Base-by-base conservation (phyloP, 2,797 vertebrate species). In the Pseudochaenichthys georgianus region DNA sequence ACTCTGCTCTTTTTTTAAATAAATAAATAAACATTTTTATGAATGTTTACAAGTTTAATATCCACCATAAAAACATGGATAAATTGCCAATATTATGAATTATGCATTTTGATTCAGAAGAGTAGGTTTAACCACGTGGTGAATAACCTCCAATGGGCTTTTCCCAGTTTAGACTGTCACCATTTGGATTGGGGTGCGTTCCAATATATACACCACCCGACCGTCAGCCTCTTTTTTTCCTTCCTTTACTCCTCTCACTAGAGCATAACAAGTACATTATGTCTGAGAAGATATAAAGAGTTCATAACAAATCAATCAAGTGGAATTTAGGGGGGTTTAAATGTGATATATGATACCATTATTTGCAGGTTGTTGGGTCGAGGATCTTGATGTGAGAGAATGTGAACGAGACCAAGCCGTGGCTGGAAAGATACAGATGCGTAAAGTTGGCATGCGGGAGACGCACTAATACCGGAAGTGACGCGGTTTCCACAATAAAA, bases 351-450 rank as follows among this genome's bases (percentile, higher is more conserved):
- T 55, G 19, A 1, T 0, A 0, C 5, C 13, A 13, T 54, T 0
- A 42, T 8, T 0, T 7, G 15, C 38, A 31, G 9, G 5, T 31
- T 75, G 58, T 55, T 4, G 19, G 17, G 3, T 19, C 6, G 0
- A 21, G 38, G 13, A 66, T 13, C 42, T 2, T 21, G 0, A 2
- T 4, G 7, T 21, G 68, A 82, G 51, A 51, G 19, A 51, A 82
- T 48, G 59, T 3, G 87, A 68, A 88, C 84, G 77, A 74, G 71
- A 79, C 57, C 50, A 60, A 21, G 50, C 66, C 57, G 50, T 12
- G 58, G 58, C 81, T 92, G 90, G 87, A 92, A 92, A 90, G 85
- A 87, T 92, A 93, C 90, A 87, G 84, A 83, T 76, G 17, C 17
- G 38, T 84, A 5, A 92, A 89, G 82, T 1, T 81, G 0, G 54